A percentile compares a stretch with the other conserved stretches of the same genome.
These are phyloP conservation scores for Limnephilus auricula DNA, from an alignment of 2,888 invertebrate genomes.

Conservation along the genomic window DNA sequence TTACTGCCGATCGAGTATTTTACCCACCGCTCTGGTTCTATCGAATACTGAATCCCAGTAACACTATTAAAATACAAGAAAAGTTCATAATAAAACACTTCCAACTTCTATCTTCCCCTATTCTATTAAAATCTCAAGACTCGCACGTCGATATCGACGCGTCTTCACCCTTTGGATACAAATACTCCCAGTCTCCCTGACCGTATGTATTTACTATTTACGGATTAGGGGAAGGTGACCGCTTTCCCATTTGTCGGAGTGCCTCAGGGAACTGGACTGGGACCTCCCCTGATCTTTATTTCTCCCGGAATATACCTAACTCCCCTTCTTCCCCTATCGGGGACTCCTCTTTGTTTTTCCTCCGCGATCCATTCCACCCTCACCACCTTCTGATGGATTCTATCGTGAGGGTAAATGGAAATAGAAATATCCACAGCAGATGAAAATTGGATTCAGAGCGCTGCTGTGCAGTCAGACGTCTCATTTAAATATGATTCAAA, in stretches of 20 bases:
- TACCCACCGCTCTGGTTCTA: no score
- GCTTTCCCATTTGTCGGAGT: conserved; percentile 38
- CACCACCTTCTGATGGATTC: background rate
- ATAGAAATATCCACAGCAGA: background rate
- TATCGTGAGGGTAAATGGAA: background rate
- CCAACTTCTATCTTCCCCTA: background rate
- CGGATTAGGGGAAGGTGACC: conserved; percentile 43
- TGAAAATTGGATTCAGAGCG: background rate
- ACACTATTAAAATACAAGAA: background rate
- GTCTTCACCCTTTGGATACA: conserved; percentile 2
- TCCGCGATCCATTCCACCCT: conserved; percentile 14
- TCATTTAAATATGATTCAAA: background rate
- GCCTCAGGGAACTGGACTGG: conserved; percentile 24
- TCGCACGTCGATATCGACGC: background rate
- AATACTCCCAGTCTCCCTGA: conserved; percentile 9
- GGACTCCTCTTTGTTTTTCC: conserved; percentile 29
- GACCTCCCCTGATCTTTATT: conserved; percentile 27
- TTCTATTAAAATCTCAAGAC: conserved; percentile 35
- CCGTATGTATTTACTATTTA: conserved; percentile 25
- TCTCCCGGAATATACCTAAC: background rate
- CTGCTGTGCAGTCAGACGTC: background rate
- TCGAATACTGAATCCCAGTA: no score
- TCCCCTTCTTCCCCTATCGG: conserved; percentile 30
- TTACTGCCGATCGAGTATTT: no score
- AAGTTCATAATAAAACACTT: background rate